phyloP scores from a whole-genome alignment of 2,888 invertebrate species.

The Geotrupes spiniger region DNA sequence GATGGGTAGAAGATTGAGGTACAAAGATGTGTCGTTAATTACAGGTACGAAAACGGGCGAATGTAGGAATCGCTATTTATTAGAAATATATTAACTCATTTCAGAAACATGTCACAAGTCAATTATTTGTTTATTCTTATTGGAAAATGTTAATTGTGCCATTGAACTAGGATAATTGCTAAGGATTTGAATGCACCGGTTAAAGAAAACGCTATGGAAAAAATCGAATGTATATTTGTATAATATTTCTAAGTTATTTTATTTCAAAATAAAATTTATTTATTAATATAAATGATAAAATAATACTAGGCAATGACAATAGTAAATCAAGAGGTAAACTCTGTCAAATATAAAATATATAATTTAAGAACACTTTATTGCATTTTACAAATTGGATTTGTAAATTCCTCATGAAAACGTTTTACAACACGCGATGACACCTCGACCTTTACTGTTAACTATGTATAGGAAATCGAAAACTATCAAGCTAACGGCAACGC shows the following conservation, averaged over 20 bases:
- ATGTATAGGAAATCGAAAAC: slow-evolving; percentile 1
- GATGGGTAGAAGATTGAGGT: no score
- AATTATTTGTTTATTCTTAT: no score
- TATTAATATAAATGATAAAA: not conserved
- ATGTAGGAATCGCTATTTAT: no score
- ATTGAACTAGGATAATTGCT: no score
- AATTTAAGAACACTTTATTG: slow-evolving; percentile 11
- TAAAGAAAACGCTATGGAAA: slow-evolving; percentile 1
- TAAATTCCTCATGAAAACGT: not conserved
- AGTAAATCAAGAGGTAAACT: slow-evolving; percentile 5
- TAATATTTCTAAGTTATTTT: slow-evolving; percentile 16
- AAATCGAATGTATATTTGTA: slow-evolving; percentile 7
- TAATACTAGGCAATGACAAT: slow-evolving; percentile 7
- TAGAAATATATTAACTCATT: no score
- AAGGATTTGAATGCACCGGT: not conserved
- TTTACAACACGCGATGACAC: not conserved
- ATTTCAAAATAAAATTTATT: slow-evolving; percentile 15
- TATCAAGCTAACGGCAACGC: not conserved
- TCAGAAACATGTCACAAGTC: no score
- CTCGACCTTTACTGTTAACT: not conserved
- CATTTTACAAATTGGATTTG: slow-evolving; percentile 8
- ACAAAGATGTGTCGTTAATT: no score
- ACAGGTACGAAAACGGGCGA: no score
- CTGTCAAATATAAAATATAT: slow-evolving; percentile 9
- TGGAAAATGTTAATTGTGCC: no score